These are phyloP conservation scores for Kryptopterus vitreolus DNA, from an alignment of 2,797 vertebrate species.

Conservation along the genomic window DNA sequence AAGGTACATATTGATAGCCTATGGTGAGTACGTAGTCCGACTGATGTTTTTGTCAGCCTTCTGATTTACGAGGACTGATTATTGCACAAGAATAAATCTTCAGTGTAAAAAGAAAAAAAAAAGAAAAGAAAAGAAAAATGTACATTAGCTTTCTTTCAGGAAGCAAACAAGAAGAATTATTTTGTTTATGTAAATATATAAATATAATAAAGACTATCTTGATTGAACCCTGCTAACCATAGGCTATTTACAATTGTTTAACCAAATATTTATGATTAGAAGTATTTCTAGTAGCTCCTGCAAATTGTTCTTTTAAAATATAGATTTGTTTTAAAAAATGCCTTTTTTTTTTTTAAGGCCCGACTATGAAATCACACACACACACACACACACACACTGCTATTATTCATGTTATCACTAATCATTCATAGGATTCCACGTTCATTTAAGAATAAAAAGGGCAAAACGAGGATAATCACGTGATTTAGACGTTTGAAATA, in stretches of 20 bases:
- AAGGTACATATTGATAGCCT: constrained; percentile 15
- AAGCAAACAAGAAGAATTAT: constrained; percentile 25
- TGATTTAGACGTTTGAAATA: background rate
- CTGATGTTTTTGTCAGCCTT: constrained; percentile 22
- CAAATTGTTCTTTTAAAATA: constrained; percentile 21
- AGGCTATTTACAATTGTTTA: constrained; percentile 29
- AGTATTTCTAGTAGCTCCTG: constrained; percentile 2
- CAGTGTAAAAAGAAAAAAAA: constrained; percentile 25
- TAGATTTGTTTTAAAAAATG: constrained; percentile 37
- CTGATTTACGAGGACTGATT: constrained; percentile 25
- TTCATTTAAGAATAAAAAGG: background rate
- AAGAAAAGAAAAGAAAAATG: constrained; percentile 35
- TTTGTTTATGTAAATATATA: constrained; percentile 51
- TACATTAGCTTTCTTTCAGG: constrained; percentile 38
- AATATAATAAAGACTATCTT: constrained; percentile 22
- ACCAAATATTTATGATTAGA: constrained; percentile 44
- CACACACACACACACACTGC: constrained; percentile 14
- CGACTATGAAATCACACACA: constrained; percentile 14
- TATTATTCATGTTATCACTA: constrained; percentile 21
- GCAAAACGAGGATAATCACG: background rate
- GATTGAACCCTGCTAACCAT: constrained; percentile 7
- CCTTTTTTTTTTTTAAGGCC: constrained; percentile 30
- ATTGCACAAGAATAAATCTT: constrained; percentile 42
- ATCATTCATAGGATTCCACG: constrained; percentile 15
- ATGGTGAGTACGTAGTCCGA: constrained; percentile 7